Conservation (phyloP, 2,888 invertebrate species). For the Limulus polyphemus region DNA sequence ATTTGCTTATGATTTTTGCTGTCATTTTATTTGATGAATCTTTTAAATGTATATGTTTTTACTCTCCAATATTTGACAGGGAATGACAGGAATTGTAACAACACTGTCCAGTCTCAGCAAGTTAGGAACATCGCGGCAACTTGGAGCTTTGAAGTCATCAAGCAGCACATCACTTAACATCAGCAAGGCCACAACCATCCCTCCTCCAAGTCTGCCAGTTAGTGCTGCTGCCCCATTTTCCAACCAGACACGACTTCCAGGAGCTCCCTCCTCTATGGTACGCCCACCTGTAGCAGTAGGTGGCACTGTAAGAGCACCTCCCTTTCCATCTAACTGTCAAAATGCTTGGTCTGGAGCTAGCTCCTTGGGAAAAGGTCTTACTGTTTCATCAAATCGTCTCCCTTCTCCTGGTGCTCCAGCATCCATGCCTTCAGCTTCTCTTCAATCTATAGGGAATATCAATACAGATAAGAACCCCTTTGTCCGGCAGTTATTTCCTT, state of each 20-base stretch:
- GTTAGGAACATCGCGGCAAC: conserved; percentile 6
- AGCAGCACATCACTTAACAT: conserved; percentile 12
- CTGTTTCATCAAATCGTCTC: conserved; percentile 22
- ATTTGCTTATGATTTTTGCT: too few relatives aligned
- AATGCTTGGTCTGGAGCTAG: conserved; percentile 22
- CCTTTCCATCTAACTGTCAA: conserved; percentile 16
- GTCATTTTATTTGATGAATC: too few relatives aligned
- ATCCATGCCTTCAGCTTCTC: conserved; percentile 6
- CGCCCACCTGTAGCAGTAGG: conserved; percentile 18
- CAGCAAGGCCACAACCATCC: conserved; percentile 18
- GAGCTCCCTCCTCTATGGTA: conserved; percentile 15
- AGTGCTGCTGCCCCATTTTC: conserved; percentile 22
- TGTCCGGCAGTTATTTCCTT: conserved; percentile 34
- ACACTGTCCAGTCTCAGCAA: conserved; percentile 11
- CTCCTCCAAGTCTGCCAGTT: conserved; percentile 21
- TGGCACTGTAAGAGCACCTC: conserved; percentile 13
- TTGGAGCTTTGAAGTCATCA: conserved; percentile 12
- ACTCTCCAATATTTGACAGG: too few relatives aligned
- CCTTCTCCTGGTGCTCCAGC: conserved; percentile 15
- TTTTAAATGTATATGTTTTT: too few relatives aligned
- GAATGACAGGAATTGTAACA: not conserved
- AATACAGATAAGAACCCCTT: conserved; percentile 26
- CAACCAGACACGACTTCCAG: conserved; percentile 12
- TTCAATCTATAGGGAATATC: conserved; percentile 8
- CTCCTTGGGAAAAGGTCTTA: conserved; percentile 19